Percentiles rank a stretch among this genome's conserved stretches.
phyloP scores from a whole-genome alignment of 2,888 invertebrate species.

The Schizaphis graminum region DNA sequence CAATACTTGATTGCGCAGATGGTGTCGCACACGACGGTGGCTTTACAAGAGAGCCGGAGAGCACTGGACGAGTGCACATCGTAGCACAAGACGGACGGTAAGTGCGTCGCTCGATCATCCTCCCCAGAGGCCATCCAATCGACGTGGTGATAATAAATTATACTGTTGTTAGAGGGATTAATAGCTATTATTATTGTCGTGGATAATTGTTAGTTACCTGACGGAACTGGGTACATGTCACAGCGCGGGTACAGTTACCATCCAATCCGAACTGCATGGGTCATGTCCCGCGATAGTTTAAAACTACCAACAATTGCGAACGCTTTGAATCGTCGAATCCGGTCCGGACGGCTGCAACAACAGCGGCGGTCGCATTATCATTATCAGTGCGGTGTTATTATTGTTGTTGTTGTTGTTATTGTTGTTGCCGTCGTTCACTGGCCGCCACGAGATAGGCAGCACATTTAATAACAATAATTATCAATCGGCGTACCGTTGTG shows the following conservation, averaged over 20 bases:
- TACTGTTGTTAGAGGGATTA: background rate
- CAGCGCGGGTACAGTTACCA: background rate
- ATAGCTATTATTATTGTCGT: background rate
- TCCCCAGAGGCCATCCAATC: background rate
- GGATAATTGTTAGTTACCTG: slow-evolving; percentile 22
- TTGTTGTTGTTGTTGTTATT: slow-evolving; percentile 40
- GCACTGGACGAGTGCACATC: background rate
- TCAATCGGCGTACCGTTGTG: slow-evolving; percentile 14
- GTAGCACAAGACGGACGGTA: background rate
- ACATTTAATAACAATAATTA: slow-evolving; percentile 37
- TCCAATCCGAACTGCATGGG: background rate
- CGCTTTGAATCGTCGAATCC: background rate
- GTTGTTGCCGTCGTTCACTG: background rate
- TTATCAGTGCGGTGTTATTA: background rate
- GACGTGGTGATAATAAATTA: background rate
- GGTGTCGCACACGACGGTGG: background rate
- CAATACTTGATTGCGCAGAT: slow-evolving; percentile 59
- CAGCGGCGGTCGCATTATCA: slow-evolving; percentile 43
- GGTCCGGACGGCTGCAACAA: background rate
- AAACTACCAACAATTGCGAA: slow-evolving; percentile 5
- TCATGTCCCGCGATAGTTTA: background rate
- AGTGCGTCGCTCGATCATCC: background rate
- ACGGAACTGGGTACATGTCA: slow-evolving; percentile 53
- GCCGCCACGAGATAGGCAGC: slow-evolving; percentile 22
- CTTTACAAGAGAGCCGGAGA: background rate